Evolutionary conservation across 2,113 vertebrate genomes (phyloP).

Genomic region (Nansenia antarctica): DNA sequence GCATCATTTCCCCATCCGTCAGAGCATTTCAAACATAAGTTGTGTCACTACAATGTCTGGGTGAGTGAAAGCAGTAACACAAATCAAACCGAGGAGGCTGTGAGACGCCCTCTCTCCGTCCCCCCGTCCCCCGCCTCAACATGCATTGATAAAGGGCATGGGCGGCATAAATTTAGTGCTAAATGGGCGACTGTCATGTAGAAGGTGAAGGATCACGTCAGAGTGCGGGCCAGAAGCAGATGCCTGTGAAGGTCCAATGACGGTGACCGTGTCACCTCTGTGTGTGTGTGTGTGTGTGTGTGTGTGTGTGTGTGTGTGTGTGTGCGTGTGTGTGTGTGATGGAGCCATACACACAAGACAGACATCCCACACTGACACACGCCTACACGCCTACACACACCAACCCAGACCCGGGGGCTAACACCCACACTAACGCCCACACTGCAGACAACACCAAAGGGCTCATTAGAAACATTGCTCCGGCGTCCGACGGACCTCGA

Average conservation of each 20-base stretch:
- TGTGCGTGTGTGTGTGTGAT: slow-evolving; percentile 11
- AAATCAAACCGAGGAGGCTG: slow-evolving; percentile 73
- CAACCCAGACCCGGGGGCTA: slow-evolving; percentile 26
- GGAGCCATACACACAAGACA: slow-evolving; percentile 28
- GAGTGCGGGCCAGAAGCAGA: slow-evolving; percentile 63
- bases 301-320: slow-evolving; percentile 31
- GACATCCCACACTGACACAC: slow-evolving; percentile 26
- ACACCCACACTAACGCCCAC: slow-evolving; percentile 29
- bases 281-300: slow-evolving; percentile 10
- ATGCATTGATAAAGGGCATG: slow-evolving; percentile 77
- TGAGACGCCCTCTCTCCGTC: slow-evolving; percentile 81
- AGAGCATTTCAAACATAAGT: slow-evolving; percentile 46
- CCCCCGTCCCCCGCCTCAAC: slow-evolving; percentile 58
- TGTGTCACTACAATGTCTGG: slow-evolving; percentile 58
- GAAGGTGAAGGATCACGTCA: slow-evolving; percentile 72
- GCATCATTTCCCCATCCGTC: slow-evolving; percentile 39
- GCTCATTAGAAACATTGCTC: slow-evolving; percentile 6
- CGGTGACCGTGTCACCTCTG: slow-evolving; percentile 67
- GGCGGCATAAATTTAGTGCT: slow-evolving; percentile 72
- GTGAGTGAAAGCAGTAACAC: slow-evolving; percentile 63
- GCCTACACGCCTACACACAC: slow-evolving; percentile 31
- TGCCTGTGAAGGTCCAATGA: slow-evolving; percentile 73
- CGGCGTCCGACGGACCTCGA: slow-evolving; percentile 9
- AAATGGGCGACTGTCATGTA: slow-evolving; percentile 70
- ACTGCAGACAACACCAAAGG: neutral